Percentiles rank a stretch among this genome's conserved stretches.
Conservation (phyloP, 1,140 invertebrate genomes). For the Drosophila insularis region DNA sequence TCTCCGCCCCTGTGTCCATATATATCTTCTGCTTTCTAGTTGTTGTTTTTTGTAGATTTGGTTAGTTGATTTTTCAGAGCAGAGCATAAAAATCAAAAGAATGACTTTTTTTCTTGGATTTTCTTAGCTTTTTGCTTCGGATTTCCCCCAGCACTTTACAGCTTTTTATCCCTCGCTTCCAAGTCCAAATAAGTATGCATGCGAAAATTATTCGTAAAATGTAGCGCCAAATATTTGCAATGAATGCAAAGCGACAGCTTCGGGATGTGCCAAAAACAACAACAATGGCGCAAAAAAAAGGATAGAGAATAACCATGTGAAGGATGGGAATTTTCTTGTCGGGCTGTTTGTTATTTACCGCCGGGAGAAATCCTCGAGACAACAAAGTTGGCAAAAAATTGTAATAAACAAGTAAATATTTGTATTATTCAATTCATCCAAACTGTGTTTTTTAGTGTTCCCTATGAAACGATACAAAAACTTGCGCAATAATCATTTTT, state of each 20-base stretch:
- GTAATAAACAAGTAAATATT: slow-evolving; percentile 19
- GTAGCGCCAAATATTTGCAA: slow-evolving; percentile 73
- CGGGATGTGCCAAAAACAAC: slow-evolving; percentile 55
- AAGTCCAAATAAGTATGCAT: slow-evolving; percentile 36
- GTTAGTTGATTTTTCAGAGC: slow-evolving; percentile 46
- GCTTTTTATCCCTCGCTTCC: slow-evolving; percentile 35
- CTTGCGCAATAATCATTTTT: neutral
- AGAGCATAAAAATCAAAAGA: slow-evolving; percentile 54
- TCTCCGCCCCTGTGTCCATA: slow-evolving; percentile 1
- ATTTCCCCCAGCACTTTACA: neutral
- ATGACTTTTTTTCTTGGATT: slow-evolving; percentile 41
- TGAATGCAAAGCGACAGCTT: slow-evolving; percentile 69
- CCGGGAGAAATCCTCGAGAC: neutral
- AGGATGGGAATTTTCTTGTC: neutral
- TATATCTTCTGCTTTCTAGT: slow-evolving; percentile 1
- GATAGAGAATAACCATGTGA: slow-evolving; percentile 28
- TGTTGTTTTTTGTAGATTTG: slow-evolving; percentile 26
- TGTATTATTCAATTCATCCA: neutral
- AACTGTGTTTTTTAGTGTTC: neutral
- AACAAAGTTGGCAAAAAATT: slow-evolving; percentile 6
- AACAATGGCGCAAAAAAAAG: slow-evolving; percentile 34
- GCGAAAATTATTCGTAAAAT: slow-evolving; percentile 73
- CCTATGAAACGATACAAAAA: neutral
- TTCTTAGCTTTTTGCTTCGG: slow-evolving; percentile 16
- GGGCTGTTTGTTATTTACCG: slow-evolving; percentile 7